Evolutionary conservation across 2,113 vertebrate genomes (phyloP).

Genomic region (Dasyornis broadbenti): DNA sequence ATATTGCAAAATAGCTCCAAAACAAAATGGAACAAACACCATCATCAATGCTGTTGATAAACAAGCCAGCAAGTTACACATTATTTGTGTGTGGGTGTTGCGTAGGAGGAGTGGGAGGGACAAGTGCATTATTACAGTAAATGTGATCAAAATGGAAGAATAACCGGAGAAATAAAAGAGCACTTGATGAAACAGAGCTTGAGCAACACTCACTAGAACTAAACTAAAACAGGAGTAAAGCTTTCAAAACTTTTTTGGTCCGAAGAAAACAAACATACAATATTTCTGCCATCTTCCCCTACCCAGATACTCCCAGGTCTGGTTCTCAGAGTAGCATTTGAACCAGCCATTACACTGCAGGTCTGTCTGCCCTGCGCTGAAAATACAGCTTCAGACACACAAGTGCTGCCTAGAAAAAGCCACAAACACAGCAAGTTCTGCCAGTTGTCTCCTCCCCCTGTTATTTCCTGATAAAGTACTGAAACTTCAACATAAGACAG

Average conservation of each 20-base stretch:
- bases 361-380: neutral
- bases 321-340: neutral
- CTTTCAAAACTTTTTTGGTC: neutral
- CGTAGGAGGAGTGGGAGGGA: constrained; percentile 26
- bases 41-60: neutral
- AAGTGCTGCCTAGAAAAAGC: neutral
- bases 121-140: constrained; percentile 42
- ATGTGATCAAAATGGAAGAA: constrained; percentile 23
- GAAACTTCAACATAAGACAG: neutral
- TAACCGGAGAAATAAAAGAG: neutral
- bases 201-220: neutral
- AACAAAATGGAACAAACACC: neutral
- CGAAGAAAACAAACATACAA: neutral
- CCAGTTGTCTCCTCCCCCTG: neutral
- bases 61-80: neutral
- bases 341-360: neutral
- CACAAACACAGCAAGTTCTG: neutral
- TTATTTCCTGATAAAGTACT: neutral
- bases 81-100: neutral
- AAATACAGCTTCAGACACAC: neutral
- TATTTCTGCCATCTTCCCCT: neutral
- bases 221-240: neutral
- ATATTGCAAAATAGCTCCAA: constrained; percentile 2
- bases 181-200: neutral
- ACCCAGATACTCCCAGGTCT: neutral